Conservation (phyloP, 2,797 vertebrate genomes). For the Phrynocephalus vlangalii region DNA sequence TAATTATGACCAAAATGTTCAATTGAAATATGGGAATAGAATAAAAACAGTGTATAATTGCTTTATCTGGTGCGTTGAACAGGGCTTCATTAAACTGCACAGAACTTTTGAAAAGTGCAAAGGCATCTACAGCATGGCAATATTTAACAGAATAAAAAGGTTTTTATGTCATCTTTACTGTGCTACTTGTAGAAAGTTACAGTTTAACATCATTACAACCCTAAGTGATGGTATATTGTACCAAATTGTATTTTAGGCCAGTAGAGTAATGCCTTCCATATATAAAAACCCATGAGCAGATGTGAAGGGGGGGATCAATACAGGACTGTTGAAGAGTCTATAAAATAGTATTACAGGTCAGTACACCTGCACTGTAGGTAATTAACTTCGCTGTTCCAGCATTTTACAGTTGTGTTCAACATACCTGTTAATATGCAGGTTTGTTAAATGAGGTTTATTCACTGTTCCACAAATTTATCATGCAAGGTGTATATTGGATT, state of each 20-base stretch:
- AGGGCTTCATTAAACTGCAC: not conserved
- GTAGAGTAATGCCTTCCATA: not conserved
- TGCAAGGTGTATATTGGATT: not conserved
- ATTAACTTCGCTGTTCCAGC: not conserved
- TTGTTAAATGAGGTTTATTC: not conserved
- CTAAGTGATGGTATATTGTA: not conserved
- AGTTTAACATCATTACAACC: not conserved
- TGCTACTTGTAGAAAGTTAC: not conserved
- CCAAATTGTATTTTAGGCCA: not conserved
- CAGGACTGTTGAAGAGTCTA: not conserved
- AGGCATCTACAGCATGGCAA: not conserved
- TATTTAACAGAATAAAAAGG: not conserved
- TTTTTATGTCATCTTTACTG: not conserved
- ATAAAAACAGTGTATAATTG: not conserved
- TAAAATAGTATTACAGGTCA: slow-evolving; percentile 3
- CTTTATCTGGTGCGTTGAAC: not conserved
- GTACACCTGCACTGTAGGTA: not conserved
- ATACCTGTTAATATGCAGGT: fast-evolving
- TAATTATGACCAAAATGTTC: not conserved
- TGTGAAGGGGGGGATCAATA: not conserved
- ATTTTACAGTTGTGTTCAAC: not conserved
- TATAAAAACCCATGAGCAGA: not conserved
- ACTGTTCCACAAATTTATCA: not conserved
- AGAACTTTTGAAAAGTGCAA: not conserved
- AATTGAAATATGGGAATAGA: not conserved